phyloP scores from a whole-genome alignment of 2,797 vertebrate species.

The Poliocrania exsul region DNA sequence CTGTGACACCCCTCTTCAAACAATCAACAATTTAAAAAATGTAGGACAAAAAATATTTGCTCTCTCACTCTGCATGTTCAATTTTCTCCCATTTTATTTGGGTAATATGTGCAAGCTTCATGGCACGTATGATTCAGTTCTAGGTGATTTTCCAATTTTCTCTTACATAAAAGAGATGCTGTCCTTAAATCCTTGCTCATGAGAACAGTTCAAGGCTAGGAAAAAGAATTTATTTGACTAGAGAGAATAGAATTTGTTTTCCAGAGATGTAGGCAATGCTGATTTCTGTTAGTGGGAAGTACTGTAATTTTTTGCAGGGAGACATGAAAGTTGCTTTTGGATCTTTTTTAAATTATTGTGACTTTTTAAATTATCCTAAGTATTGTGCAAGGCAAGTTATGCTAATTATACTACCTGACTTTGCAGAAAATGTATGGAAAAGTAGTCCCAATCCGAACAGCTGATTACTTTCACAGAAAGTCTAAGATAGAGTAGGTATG shows the following conservation, averaged over 20 bases:
- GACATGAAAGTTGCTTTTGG: neutral
- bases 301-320: neutral
- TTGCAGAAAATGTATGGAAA: neutral
- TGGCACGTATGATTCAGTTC: neutral
- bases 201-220: neutral
- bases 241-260: neutral
- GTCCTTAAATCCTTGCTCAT: neutral
- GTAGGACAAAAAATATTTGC: conserved; percentile 4
- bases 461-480: neutral
- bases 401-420: neutral
- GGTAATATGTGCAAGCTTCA: accelerated
- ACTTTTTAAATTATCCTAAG: neutral
- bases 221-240: neutral
- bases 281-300: neutral
- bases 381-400: neutral
- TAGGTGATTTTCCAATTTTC: neutral
- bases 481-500: neutral
- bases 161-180: neutral
- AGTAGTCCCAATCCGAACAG: neutral
- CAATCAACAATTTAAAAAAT: neutral
- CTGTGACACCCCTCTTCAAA: neutral
- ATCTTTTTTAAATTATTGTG: neutral
- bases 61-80: neutral
- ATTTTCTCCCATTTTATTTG: neutral
- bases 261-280: neutral